phyloP scores from a whole-genome alignment of 2,113 vertebrate species.

The Egretta garzetta region DNA sequence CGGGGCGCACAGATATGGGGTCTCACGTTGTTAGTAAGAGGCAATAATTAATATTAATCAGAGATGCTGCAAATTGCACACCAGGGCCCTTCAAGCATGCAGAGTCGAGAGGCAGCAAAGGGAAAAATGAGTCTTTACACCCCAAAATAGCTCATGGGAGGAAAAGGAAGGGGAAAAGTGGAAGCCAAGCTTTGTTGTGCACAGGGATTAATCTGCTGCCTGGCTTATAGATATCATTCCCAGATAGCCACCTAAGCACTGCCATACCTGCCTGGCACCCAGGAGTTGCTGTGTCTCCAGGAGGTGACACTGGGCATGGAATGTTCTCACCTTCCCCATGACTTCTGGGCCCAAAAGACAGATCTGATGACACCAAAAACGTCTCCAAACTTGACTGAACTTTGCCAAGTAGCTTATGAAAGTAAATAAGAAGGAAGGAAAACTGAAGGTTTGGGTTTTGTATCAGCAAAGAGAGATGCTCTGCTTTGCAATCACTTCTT shows the following conservation, averaged over 20 bases:
- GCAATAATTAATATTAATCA: not conserved
- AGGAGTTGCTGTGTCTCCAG: not conserved
- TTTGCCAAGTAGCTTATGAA: not conserved
- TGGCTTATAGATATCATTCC: not conserved
- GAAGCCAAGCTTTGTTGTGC: accelerated
- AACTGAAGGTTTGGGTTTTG: not conserved
- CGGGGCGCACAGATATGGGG: not conserved
- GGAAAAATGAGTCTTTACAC: not conserved
- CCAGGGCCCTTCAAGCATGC: not conserved
- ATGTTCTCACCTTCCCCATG: not conserved
- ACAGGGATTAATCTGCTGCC: not conserved
- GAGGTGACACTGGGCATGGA: not conserved
- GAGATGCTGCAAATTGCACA: not conserved
- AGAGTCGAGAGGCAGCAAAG: not conserved
- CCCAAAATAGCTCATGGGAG: not conserved
- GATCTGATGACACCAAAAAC: not conserved
- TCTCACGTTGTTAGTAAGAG: not conserved
- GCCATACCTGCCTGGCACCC: not conserved
- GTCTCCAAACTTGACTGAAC: accelerated
- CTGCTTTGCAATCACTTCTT: not conserved
- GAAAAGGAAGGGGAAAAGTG: not conserved
- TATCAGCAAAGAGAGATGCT: not conserved
- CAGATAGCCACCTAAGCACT: too few species aligned
- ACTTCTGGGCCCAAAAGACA: not conserved
- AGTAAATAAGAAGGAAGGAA: not conserved